Base-by-base conservation (phyloP, 2,888 invertebrate genomes). In the Trachelus stipa region DNA sequence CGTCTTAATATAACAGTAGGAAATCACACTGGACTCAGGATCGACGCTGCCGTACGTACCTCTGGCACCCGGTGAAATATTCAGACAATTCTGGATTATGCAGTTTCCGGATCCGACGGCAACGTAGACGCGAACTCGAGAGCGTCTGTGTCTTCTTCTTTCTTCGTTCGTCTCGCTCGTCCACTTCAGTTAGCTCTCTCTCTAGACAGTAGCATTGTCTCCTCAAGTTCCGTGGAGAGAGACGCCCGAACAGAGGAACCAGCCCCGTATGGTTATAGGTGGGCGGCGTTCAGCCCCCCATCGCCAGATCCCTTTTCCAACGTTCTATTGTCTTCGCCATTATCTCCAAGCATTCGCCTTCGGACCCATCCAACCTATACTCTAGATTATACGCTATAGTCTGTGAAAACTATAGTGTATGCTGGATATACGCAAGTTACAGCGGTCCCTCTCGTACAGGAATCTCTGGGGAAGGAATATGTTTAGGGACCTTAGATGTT, bases 271-370 rank as follows among this genome's bases (percentile, higher is more conserved):
- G 56, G 56, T 56, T 56, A 23, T 56, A 56, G 23, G 56, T 23
- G 23, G 56, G 23, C 2, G 56, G 56, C 6, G 23, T 56, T 23
- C 56, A 56, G 4, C 9, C 56, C 56, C 56, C 56, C 71, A 9
- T 71, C 71, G 3, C 12, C 71, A 11, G 71, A 71, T 71, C 34
- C 34, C 31, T 71, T 31, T 34, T 33, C 31, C 71, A 30, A 33
- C 71, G 71, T 34, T 71, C 34, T 30, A 33, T 71, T 71, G 31
- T 71, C 71, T 71, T 71, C 71, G 71, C 71, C 31, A 71, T 56
- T 56, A 56, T 56, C 56, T 56, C 23, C 56, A 9, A 56, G 56
- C 56, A 23, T 56, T 23, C 56, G 56, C 23, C 56, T 23, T 23
- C 56, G 23, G 56, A 56, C 56, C 56, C 56, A 56, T 56, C 56